phyloP scores from a whole-genome alignment of 2,113 vertebrate species.

The Grammomys dolichurus region DNA sequence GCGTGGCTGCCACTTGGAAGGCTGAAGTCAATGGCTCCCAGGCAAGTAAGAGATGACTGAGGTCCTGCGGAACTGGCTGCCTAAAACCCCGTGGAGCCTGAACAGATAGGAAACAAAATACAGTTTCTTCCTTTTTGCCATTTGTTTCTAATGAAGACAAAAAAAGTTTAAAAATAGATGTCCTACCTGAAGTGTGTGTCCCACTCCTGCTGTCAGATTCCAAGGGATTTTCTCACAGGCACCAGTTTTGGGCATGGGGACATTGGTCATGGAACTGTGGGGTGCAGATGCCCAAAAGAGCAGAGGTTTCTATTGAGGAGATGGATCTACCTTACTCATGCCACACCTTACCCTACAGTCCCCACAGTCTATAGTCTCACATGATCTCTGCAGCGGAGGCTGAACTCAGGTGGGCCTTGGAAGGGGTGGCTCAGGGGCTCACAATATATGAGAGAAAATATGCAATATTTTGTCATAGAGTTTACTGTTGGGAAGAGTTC shows the following conservation, averaged over 20 bases:
- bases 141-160: constrained; percentile 15
- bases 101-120: not conserved
- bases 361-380: no score
- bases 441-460: no score
- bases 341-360: not conserved
- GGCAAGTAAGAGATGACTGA: not conserved
- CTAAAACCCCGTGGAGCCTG: not conserved
- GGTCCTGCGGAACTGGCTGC: not conserved
- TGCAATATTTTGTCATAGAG: not conserved
- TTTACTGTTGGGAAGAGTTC: not conserved
- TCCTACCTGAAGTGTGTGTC: not conserved
- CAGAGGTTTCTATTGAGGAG: not conserved
- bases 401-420: no score
- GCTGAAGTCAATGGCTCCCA: not conserved
- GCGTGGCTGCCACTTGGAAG: accelerated
- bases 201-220: not conserved
- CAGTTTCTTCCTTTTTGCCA: not conserved
- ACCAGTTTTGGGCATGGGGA: not conserved
- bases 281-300: not conserved
- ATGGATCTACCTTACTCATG: not conserved
- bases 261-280: no score
- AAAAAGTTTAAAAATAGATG: constrained; percentile 2
- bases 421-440: no score
- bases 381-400: no score
- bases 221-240: not conserved